Conservation (phyloP, 1,140 invertebrate species). For the Nebria ingens region DNA sequence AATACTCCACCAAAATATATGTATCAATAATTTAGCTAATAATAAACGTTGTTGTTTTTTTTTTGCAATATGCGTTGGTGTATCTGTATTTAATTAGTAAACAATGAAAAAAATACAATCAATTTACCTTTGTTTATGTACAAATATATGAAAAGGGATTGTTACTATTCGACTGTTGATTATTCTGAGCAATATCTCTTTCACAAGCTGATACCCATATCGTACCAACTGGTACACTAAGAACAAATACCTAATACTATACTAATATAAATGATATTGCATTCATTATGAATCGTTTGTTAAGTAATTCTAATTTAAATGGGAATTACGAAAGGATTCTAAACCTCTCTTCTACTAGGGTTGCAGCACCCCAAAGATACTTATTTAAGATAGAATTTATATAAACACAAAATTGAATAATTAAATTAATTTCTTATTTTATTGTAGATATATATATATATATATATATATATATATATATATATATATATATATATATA, state of each 20-base stretch:
- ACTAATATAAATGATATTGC: neutral
- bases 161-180: neutral
- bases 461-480: neutral
- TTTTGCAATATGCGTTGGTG: no score
- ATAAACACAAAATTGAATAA: neutral
- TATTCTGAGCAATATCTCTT: neutral
- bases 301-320: neutral
- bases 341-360: neutral
- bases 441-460: neutral
- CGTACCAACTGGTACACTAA: neutral
- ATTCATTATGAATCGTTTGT: neutral
- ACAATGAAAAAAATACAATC: no score
- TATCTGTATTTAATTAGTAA: no score
- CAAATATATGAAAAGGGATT: no score
- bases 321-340: neutral
- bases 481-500: neutral
- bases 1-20: no score
- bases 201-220: neutral
- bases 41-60: no score
- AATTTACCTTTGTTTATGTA: no score
- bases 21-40: no score
- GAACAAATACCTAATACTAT: no score
- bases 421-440: neutral
- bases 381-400: neutral
- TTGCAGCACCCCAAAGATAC: neutral